These are phyloP conservation scores for Ctenopoma multispine DNA, from an alignment of 2,797 vertebrate species.

Conservation along the genomic window DNA sequence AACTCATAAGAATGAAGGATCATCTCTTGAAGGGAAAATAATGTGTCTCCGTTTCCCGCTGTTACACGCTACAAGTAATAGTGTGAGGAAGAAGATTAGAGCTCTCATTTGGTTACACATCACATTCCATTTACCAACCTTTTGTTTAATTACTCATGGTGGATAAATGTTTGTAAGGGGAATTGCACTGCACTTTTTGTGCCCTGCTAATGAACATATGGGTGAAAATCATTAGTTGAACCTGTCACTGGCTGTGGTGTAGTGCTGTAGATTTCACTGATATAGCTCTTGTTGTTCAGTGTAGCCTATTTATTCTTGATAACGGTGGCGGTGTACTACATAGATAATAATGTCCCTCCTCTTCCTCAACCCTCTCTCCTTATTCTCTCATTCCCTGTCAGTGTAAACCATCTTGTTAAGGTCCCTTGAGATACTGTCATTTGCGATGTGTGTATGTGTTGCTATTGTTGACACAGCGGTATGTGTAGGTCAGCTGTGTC, in stretches of 20 bases:
- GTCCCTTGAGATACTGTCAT: slow-evolving; percentile 50
- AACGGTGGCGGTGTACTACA: slow-evolving; percentile 45
- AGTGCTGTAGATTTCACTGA: slow-evolving; percentile 34
- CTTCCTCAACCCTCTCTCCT: slow-evolving; percentile 2
- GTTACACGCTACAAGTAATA: slow-evolving; percentile 11
- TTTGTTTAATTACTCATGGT: slow-evolving; percentile 58
- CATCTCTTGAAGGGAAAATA: slow-evolving; percentile 2
- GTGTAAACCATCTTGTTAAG: slow-evolving; percentile 66
- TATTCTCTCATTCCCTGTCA: slow-evolving; percentile 33
- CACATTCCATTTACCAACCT: slow-evolving; percentile 48
- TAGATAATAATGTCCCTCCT: slow-evolving; percentile 39
- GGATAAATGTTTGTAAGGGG: slow-evolving; percentile 48
- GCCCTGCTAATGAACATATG: slow-evolving; percentile 52
- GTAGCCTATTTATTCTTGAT: slow-evolving; percentile 55
- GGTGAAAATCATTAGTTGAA: slow-evolving; percentile 34
- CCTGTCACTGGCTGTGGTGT: slow-evolving; percentile 21
- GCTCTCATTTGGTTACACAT: slow-evolving; percentile 52
- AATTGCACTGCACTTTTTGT: slow-evolving; percentile 16
- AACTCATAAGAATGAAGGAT: slow-evolving; percentile 2
- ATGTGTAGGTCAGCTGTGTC: slow-evolving; percentile 65
- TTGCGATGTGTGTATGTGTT: slow-evolving; percentile 43
- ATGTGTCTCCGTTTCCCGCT: slow-evolving; percentile 1
- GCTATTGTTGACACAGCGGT: slow-evolving; percentile 76
- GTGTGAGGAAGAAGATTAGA: slow-evolving; percentile 31
- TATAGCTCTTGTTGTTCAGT: slow-evolving; percentile 36